phyloP scores from a whole-genome alignment of 1,140 invertebrate genomes.

The Drosophila sucinea region DNA sequence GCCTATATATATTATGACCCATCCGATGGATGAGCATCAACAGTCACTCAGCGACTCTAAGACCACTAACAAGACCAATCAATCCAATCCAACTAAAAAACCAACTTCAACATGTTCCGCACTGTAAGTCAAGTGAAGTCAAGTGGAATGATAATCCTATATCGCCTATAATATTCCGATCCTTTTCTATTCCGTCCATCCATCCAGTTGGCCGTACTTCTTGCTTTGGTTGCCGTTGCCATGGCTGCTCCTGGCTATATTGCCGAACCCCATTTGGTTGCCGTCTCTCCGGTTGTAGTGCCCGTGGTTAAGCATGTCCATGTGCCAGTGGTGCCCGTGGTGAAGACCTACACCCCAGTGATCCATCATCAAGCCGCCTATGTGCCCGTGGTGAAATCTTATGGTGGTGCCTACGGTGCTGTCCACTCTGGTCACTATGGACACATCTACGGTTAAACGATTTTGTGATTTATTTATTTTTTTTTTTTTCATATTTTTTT shows the following conservation, averaged over 20 bases:
- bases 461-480: background rate
- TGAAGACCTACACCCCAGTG: constrained; percentile 37
- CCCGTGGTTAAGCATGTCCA: constrained; percentile 38
- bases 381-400: constrained; percentile 15
- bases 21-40: constrained; percentile 22
- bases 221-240: constrained; percentile 33
- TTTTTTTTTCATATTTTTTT: background rate
- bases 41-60: constrained; percentile 25
- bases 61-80: background rate
- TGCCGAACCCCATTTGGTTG: constrained; percentile 33
- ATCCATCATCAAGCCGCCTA: constrained; percentile 13
- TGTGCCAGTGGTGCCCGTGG: constrained; percentile 43
- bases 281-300: constrained; percentile 26
- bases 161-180: background rate
- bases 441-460: constrained; percentile 26
- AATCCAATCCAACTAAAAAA: background rate
- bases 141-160: background rate
- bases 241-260: constrained; percentile 45
- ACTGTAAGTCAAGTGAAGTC: constrained; percentile 29
- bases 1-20: constrained; percentile 11
- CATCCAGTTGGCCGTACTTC: constrained; percentile 31
- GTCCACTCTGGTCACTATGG: constrained; percentile 23
- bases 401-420: constrained; percentile 5
- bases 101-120: constrained; percentile 43
- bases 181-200: background rate